These are phyloP conservation scores for Fistularia commersonii DNA, from an alignment of 2,797 vertebrate genomes.

Conservation along the genomic window DNA sequence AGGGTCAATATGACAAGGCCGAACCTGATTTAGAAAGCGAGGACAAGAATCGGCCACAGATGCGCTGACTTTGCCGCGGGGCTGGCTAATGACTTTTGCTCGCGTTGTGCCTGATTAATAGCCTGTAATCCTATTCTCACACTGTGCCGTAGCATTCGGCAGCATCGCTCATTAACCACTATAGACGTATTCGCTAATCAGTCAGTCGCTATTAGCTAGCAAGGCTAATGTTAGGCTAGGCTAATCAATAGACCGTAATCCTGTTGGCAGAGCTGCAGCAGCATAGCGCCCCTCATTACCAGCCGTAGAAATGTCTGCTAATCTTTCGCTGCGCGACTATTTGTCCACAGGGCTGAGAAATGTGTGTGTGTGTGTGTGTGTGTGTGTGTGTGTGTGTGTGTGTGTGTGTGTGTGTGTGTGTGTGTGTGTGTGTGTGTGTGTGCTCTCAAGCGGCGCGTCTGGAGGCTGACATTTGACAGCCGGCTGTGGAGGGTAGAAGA, in stretches of 20 bases:
- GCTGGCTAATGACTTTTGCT: slow-evolving; percentile 57
- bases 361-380: slow-evolving; percentile 10
- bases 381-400: neutral
- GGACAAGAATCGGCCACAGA: slow-evolving; percentile 34
- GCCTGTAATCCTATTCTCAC: slow-evolving; percentile 72
- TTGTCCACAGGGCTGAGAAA: slow-evolving; percentile 60
- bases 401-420: too few species aligned
- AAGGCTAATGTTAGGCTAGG: slow-evolving; percentile 64
- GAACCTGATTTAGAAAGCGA: slow-evolving; percentile 50
- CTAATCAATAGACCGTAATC: slow-evolving; percentile 73
- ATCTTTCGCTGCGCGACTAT: slow-evolving; percentile 68
- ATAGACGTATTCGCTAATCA: slow-evolving; percentile 65
- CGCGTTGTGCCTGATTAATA: slow-evolving; percentile 67
- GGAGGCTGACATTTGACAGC: slow-evolving; percentile 47
- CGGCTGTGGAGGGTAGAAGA: slow-evolving; percentile 28
- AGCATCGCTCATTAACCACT: slow-evolving; percentile 60
- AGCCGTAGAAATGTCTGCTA: slow-evolving; percentile 69
- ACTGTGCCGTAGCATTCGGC: slow-evolving; percentile 51
- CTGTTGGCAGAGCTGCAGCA: slow-evolving; percentile 56
- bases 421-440: too few species aligned
- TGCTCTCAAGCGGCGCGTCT: too few species aligned
- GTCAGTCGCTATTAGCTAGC: slow-evolving; percentile 42
- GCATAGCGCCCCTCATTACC: slow-evolving; percentile 67
- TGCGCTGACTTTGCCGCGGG: slow-evolving; percentile 47
- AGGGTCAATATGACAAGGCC: slow-evolving; percentile 32